Evolutionary conservation across 2,888 invertebrate genomes (phyloP), one percentile per base, ranked within the genome.

Genomic region (Plagiodera versicolora): DNA sequence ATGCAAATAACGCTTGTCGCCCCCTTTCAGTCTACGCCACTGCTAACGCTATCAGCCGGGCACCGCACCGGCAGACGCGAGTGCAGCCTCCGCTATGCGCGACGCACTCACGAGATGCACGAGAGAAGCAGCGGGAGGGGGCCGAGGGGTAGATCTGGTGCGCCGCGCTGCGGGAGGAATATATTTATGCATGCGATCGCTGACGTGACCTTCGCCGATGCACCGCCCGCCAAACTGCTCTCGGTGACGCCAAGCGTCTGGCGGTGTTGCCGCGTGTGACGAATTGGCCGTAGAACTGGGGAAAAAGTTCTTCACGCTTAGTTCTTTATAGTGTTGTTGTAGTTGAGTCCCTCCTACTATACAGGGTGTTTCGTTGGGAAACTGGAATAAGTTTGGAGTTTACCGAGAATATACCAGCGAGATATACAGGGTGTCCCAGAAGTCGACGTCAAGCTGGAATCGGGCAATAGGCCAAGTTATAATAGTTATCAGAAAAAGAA

Each of bases 181-280:
- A 67, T 69, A 68, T 67, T 57, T 61, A 65, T 69, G 67, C 64
- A 69, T 68, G 67, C 66, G 65, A 68, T 70, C 64, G 58, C 66
- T 63, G 68, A 67, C 64, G 65, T 71, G 72, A 72, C 72, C 72
- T 72, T 72, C 70, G 69, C 48, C 67, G 62, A 63, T 64, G 65
- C 66, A 65, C 65, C 66, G 64, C 60, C 63, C 60, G 61, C 59
- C 63, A 63, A 63, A 63, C 84, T 39, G 39, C 39, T n/a, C n/a
- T 39, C 6, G 39, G 39, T 39, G 39, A 39, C 39, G 39, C 39
- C 14, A 14, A 4, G 39, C 39, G 39, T 39, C 39, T n/a, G 10
- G 14, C 39, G 4, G 14, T 39, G 39, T 39, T 39, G 39, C 39
- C 39, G 6, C 39, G 39, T 48, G 52, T 48, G 53, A 32, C 45